A percentile compares a stretch with the other conserved stretches of the same genome.
These are phyloP conservation scores for Hemicordylus capensis DNA, from an alignment of 2,113 vertebrate species.

Conservation along the genomic window DNA sequence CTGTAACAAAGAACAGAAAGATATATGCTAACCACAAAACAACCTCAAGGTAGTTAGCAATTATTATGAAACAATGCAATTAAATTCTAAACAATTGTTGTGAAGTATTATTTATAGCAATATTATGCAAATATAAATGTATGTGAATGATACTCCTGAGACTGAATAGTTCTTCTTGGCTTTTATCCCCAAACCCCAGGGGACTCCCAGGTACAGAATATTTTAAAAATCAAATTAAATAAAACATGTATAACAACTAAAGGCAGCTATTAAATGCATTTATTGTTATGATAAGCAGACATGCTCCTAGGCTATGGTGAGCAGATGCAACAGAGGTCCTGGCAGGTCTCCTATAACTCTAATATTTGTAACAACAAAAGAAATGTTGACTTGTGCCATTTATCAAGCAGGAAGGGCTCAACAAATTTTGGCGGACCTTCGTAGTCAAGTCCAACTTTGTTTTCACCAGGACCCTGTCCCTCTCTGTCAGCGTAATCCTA, in stretches of 20 bases:
- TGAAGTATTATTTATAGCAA: neutral
- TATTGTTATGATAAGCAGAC: conserved; percentile 10
- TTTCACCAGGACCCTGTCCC: no score
- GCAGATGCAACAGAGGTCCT: neutral
- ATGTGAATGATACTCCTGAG: conserved; percentile 6
- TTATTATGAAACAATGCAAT: neutral
- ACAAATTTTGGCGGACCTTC: no score
- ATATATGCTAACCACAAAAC: neutral
- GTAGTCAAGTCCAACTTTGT: no score
- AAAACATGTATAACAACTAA: conserved; percentile 5
- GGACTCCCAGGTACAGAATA: neutral
- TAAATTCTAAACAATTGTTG: neutral
- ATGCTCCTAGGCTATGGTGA: neutral
- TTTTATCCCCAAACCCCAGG: neutral
- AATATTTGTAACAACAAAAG: neutral
- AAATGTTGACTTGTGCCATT: neutral
- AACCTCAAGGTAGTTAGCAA: neutral
- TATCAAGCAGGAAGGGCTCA: neutral
- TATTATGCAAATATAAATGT: neutral
- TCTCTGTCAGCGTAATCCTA: no score
- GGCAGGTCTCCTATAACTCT: neutral
- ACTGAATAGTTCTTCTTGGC: conserved; percentile 2
- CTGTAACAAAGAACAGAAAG: neutral
- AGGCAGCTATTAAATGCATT: neutral
- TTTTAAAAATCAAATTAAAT: conserved; percentile 15